phyloP scores from a whole-genome alignment of 2,113 vertebrate genomes.

The Amblyopsis rosae region DNA sequence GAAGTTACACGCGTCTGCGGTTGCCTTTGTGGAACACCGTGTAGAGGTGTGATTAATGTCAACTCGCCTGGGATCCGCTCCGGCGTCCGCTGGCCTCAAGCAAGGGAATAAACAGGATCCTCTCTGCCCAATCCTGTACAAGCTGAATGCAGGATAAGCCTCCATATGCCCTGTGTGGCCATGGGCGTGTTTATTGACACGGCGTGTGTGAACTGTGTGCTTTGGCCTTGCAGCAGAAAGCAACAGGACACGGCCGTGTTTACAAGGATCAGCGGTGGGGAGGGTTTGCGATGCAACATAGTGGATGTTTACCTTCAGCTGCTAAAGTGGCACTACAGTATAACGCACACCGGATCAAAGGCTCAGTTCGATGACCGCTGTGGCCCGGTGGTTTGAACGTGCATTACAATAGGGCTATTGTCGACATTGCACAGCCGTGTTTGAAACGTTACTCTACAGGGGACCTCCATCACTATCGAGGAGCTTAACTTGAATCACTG shows the following conservation, averaged over 20 bases:
- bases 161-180: not conserved
- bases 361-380: too few species aligned
- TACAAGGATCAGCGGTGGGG: slow-evolving; percentile 7
- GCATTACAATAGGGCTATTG: too few species aligned
- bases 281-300: not conserved
- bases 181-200: slow-evolving; percentile 50
- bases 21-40: not conserved
- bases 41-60: not conserved
- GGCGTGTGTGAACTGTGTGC: slow-evolving; percentile 10
- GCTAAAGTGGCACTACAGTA: not conserved
- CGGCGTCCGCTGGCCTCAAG: not conserved
- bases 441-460: too few species aligned
- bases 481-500: too few species aligned
- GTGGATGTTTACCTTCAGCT: slow-evolving; percentile 4
- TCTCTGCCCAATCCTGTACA: slow-evolving; percentile 6
- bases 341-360: not conserved
- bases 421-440: too few species aligned
- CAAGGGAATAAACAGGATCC: slow-evolving; percentile 43
- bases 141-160: not conserved
- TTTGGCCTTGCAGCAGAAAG: not conserved
- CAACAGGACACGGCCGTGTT: slow-evolving; percentile 44
- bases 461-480: too few species aligned
- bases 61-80: not conserved
- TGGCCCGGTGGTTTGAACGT: too few species aligned
- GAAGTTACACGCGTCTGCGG: too few species aligned